Evolutionary conservation across 2,113 vertebrate species (phyloP).

Genomic region (Microtus richardsoni): DNA sequence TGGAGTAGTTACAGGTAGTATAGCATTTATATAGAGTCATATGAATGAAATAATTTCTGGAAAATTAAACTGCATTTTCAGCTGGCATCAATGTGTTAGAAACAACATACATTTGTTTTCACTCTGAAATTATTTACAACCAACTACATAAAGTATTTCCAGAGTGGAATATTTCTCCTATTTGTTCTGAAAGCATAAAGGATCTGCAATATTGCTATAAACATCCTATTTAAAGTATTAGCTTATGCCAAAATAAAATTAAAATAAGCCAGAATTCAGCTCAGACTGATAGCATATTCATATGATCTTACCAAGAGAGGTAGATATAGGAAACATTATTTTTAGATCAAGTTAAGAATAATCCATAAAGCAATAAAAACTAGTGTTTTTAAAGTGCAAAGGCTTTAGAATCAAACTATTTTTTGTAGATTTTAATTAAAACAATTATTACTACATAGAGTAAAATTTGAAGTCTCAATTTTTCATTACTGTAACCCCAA

Average conservation of each 20-base stretch:
- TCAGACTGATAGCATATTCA: no score
- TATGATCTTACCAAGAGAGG: neutral
- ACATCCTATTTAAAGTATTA: neutral
- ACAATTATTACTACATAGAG: neutral
- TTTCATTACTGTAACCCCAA: neutral
- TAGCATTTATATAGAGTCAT: neutral
- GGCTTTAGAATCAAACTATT: neutral
- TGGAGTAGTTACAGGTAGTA: neutral
- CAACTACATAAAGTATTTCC: neutral
- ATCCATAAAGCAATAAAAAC: neutral
- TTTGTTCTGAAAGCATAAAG: neutral
- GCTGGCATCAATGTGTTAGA: neutral
- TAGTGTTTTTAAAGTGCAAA: neutral
- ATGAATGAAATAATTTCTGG: neutral
- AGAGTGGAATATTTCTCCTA: neutral
- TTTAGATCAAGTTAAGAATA: neutral
- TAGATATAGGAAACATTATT: neutral
- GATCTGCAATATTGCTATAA: neutral
- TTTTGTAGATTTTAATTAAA: neutral
- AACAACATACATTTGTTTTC: neutral
- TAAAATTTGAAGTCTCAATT: neutral
- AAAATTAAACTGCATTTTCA: neutral
- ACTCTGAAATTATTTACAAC: neutral
- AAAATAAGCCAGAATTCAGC: neutral
- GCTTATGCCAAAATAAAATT: neutral